These are phyloP conservation scores for Hydrolagus colliei DNA, from an alignment of 2,797 vertebrate genomes.

Conservation along the genomic window DNA sequence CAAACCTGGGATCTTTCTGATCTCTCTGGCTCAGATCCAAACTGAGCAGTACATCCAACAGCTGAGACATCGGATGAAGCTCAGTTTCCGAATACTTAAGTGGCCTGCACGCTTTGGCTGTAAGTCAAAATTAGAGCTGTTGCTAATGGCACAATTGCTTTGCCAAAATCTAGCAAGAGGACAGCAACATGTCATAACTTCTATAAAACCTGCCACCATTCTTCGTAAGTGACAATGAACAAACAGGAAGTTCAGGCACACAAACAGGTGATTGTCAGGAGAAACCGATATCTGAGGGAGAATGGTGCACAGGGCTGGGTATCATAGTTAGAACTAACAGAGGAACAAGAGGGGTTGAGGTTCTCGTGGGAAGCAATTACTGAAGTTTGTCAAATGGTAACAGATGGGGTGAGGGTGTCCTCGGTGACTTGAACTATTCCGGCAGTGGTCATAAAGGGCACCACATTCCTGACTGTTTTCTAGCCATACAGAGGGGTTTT, in stretches of 20 bases:
- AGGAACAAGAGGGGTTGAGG: neutral
- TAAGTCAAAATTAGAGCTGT: conserved; percentile 4
- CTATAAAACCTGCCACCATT: no score
- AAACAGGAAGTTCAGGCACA: neutral
- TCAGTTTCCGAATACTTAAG: neutral
- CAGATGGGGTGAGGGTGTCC: neutral
- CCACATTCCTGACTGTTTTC: no score
- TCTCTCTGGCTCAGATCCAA: no score
- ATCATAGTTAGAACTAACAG: neutral
- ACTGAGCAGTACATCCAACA: no score
- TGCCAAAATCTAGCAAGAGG: neutral
- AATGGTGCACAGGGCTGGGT: neutral
- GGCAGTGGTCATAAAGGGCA: neutral
- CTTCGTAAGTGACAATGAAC: neutral
- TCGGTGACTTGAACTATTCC: neutral
- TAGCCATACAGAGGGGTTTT: neutral
- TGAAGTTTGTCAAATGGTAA: neutral
- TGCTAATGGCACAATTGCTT: neutral
- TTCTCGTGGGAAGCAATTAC: neutral
- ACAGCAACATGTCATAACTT: neutral
- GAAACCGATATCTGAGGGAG: neutral
- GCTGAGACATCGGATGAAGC: no score
- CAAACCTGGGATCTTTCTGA: no score
- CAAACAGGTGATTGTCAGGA: neutral
- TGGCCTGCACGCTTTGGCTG: neutral